phyloP scores from a whole-genome alignment of 1,140 invertebrate genomes.

The Brevipalpus yothersi region DNA sequence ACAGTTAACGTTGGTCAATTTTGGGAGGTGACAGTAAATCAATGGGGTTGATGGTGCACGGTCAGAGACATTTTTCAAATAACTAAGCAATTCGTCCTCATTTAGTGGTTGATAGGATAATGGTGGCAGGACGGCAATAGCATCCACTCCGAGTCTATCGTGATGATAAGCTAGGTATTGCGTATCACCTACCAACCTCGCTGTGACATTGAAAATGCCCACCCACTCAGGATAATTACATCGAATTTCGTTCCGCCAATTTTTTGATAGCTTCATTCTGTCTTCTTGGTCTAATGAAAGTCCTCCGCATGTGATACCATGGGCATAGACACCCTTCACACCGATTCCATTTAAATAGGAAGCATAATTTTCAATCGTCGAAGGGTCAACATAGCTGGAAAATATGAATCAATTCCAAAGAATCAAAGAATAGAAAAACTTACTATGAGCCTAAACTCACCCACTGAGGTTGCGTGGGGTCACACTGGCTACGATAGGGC shows the following conservation, averaged over 20 bases:
- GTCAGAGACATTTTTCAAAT: slow-evolving; percentile 35
- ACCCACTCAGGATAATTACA: slow-evolving; percentile 11
- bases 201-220: neutral
- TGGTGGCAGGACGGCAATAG: slow-evolving; percentile 46
- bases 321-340: neutral
- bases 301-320: slow-evolving; percentile 48
- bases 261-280: slow-evolving; percentile 38
- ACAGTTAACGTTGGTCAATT: slow-evolving; percentile 39
- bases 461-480: too few species aligned
- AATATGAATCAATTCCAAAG: too few species aligned
- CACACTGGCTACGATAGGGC: too few species aligned
- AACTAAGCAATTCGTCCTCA: slow-evolving; percentile 34
- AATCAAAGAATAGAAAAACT: too few species aligned
- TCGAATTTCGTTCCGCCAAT: slow-evolving; percentile 30
- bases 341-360: neutral
- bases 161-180: slow-evolving; percentile 41
- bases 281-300: slow-evolving; percentile 38
- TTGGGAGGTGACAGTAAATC: slow-evolving; percentile 54
- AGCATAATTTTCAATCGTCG: neutral
- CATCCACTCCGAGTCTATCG: slow-evolving; percentile 34
- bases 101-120: slow-evolving; percentile 42
- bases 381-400: neutral
- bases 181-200: neutral
- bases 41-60: slow-evolving; percentile 50
- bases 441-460: too few species aligned